These are phyloP conservation scores for Astreopora myriophthalma DNA, from an alignment of 64 coral and sea anemone species.

Conservation along the genomic window DNA sequence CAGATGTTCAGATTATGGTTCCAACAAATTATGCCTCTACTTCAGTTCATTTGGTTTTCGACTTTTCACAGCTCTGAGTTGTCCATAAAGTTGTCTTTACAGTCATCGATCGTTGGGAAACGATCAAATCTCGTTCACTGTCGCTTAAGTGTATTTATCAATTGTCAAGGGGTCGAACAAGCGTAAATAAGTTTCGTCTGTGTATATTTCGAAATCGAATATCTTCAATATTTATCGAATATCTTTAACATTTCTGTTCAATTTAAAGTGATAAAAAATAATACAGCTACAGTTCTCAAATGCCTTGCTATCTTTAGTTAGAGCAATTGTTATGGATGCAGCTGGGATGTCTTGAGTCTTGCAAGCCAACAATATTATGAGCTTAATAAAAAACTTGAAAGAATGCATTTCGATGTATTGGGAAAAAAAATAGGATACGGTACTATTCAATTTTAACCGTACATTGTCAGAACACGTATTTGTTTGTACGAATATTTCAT, in stretches of 20 bases:
- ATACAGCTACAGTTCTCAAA: neutral
- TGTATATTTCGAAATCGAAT: neutral
- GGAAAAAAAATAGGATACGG: neutral
- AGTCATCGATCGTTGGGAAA: neutral
- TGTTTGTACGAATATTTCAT: neutral
- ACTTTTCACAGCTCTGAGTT: neutral
- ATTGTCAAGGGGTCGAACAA: neutral
- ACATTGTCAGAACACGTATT: neutral
- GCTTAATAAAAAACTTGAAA: too few species aligned
- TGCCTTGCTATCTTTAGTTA: neutral
- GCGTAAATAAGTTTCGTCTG: neutral
- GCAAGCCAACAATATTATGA: too few species aligned
- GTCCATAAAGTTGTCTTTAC: slow-evolving; percentile 6
- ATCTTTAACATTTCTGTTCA: neutral
- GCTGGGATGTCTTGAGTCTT: neutral
- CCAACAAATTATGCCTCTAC: neutral
- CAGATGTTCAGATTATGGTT: neutral
- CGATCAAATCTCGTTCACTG: slow-evolving; percentile 12
- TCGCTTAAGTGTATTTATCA: neutral
- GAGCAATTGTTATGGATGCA: neutral
- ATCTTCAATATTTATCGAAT: neutral
- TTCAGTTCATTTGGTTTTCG: slow-evolving; percentile 15
- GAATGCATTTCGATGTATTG: neutral
- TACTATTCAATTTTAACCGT: neutral
- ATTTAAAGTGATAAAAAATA: neutral